A percentile compares a stretch with the other conserved stretches of the same genome.
Conservation (phyloP, 2,888 invertebrate genomes). For the Ichneumon xanthorius region DNA sequence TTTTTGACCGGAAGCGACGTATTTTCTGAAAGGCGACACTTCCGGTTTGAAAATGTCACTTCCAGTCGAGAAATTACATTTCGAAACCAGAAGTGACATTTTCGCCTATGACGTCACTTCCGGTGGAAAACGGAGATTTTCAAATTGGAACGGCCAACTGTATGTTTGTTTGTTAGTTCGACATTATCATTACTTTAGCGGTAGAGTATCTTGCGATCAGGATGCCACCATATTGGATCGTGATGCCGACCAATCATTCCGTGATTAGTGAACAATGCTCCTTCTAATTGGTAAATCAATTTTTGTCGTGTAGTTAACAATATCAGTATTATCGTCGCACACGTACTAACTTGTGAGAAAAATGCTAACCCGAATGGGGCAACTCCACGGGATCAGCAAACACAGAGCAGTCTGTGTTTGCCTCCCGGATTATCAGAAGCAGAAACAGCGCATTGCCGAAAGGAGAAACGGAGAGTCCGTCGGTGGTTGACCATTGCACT, state of each 20-base stretch:
- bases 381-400: slow-evolving; percentile 17
- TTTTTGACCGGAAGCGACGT: too few species aligned
- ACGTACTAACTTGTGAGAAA: background rate
- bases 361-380: background rate
- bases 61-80: too few species aligned
- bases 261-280: background rate
- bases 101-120: too few species aligned
- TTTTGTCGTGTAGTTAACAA: background rate
- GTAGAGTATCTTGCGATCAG: too few species aligned
- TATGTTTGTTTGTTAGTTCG: too few species aligned
- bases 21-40: too few species aligned
- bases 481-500: slow-evolving; percentile 75
- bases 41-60: too few species aligned
- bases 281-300: background rate
- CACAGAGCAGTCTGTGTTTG: slow-evolving; percentile 20
- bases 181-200: too few species aligned
- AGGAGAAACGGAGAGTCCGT: slow-evolving; percentile 60
- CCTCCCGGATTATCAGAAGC: slow-evolving; percentile 42
- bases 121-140: too few species aligned
- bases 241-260: background rate
- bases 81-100: too few species aligned
- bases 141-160: too few species aligned
- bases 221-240: too few species aligned
- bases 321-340: background rate
- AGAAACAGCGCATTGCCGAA: slow-evolving; percentile 33